Evolutionary conservation across 2,113 vertebrate species (phyloP).

Genomic region (Triplophysa siluroides): DNA sequence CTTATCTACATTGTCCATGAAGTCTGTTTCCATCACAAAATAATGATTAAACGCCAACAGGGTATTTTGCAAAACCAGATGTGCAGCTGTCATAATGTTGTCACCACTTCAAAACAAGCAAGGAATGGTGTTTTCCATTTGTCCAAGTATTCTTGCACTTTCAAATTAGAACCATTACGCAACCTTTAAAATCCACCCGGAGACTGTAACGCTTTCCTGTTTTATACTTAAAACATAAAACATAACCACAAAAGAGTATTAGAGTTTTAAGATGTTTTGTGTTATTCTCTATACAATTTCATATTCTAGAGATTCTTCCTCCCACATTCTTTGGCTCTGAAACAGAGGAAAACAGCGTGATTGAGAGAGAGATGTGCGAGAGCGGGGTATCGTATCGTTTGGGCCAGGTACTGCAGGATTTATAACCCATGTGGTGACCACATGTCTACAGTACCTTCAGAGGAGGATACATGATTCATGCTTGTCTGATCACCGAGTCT

Average conservation of each 20-base stretch:
- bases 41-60: constrained; percentile 38
- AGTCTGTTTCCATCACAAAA: constrained; percentile 19
- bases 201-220: not conserved
- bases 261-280: not conserved
- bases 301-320: constrained; percentile 6
- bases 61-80: constrained; percentile 43
- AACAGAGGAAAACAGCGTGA: constrained; percentile 11
- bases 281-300: not conserved
- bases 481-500: constrained; percentile 53
- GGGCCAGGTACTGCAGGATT: constrained; percentile 63
- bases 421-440: constrained; percentile 70
- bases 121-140: constrained; percentile 27
- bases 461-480: constrained; percentile 66
- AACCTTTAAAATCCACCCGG: not conserved
- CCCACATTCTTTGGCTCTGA: constrained; percentile 19
- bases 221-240: not conserved
- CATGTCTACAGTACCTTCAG: constrained; percentile 52
- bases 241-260: not conserved
- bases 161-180: constrained; percentile 25
- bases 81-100: constrained; percentile 32
- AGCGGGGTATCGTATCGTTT: constrained; percentile 8
- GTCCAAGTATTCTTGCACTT: not conserved
- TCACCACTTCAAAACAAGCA: constrained; percentile 43
- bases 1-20: constrained; percentile 35
- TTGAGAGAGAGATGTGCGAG: not conserved